Evolutionary conservation across 2,797 vertebrate genomes (phyloP).

Genomic region (Onychomys torridus): DNA sequence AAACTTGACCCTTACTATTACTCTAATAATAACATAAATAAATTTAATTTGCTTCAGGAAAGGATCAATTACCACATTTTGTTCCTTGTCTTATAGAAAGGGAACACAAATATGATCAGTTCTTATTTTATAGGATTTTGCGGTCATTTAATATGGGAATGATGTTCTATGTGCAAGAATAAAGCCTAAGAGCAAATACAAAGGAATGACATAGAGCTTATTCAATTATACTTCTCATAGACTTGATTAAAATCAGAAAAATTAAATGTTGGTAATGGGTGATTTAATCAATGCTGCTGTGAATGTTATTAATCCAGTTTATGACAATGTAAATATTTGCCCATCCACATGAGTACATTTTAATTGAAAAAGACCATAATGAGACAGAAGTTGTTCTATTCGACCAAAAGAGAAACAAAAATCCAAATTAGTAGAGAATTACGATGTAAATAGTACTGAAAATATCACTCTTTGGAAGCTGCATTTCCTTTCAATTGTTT

Average conservation of each 20-base stretch:
- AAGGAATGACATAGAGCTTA: neutral
- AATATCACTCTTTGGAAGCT: neutral
- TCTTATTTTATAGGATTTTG: neutral
- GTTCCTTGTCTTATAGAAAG: neutral
- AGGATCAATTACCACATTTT: neutral
- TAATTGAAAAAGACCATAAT: constrained; percentile 74
- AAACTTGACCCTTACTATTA: neutral
- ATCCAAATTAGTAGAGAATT: constrained; percentile 74
- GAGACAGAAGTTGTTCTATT: constrained; percentile 68
- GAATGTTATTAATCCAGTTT: constrained; percentile 66
- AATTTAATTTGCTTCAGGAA: neutral
- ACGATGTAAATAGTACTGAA: constrained; percentile 57
- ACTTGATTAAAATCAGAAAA: constrained; percentile 53
- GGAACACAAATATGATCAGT: neutral
- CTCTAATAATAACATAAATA: neutral
- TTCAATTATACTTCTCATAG: neutral
- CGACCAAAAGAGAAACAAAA: constrained; percentile 59
- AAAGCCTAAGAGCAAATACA: constrained; percentile 38
- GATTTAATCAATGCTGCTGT: constrained; percentile 39
- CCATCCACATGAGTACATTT: constrained; percentile 66
- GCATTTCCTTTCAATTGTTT: constrained; percentile 40
- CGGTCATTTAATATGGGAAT: neutral
- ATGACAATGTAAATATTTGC: constrained; percentile 73
- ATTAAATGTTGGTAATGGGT: constrained; percentile 43
- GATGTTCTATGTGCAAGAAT: neutral